Base-by-base conservation (phyloP, 2,113 vertebrate genomes). In the Suncus etruscus region DNA sequence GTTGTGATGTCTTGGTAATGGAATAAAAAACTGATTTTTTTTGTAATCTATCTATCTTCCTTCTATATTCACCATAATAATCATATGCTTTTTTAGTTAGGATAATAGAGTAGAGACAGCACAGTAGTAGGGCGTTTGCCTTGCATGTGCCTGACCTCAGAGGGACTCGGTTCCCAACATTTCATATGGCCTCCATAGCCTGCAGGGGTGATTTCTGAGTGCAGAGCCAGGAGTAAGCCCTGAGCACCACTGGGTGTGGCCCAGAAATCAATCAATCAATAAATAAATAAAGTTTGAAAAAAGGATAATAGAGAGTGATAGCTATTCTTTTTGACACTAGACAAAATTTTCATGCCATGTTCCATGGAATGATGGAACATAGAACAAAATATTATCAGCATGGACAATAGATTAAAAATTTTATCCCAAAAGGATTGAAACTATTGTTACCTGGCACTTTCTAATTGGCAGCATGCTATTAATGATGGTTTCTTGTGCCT, bases 1-100 rank as follows among this genome's bases (percentile, higher is more conserved):
- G 63, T 76, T 16, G 9, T 65, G 51, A 85, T 91, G 80, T 32
- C 45, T 72, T 90, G 25, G 22, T 74, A 78, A 51, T 50, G 39
- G 47, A 84, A 58, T 84, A 63, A 54, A 3, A 94, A 63, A 18
- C 20, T 58, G 16, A 78, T 86, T 85, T 87, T 83, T 22, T 83
- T 88, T 69, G 27, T 89, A 39, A 90, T 66, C 89, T 93, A 58
- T 90, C 1, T 79, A 51, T 66, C 27, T 66, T 66, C 27, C 27
- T 66, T 66, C 24, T 86, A 87, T 90, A 70, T 63, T 14, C 31
- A 31, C 12, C 20, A 76, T 25, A 39, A 32, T 61, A 83, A 51
- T 51, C 24, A 66, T 54, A 5, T 80, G 29, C 29, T 81, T 50
- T 68, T 81, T 68, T 20, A 76, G 39, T 68, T 65, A 82, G n/a